Evolutionary conservation across 1,140 invertebrate genomes (phyloP), one percentile per base, ranked within the genome.

Genomic region (Atopsyche davidsoni): DNA sequence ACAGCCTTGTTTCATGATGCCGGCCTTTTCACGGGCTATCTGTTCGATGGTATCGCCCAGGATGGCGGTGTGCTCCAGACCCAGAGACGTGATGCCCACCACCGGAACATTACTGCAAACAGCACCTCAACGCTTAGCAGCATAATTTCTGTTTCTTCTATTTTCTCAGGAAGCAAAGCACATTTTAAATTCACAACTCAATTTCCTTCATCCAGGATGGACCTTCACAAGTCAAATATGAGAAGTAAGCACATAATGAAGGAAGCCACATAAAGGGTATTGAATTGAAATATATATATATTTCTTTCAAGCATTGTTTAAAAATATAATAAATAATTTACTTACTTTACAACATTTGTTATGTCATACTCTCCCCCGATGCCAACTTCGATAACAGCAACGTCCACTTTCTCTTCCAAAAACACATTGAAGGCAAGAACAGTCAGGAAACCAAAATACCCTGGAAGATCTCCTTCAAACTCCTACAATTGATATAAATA

Each of bases 21-120:
- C 96, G 1, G 89, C 86, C 74, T 99, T 99, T 46, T 98, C 90
- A 72, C 80, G 86, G 0, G 96, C 92, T 54, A 99, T 99, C 64
- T 89, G 73, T 51, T 85, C 76, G 4, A 99, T 62, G 0, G 89
- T 93, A 17, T 82, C 68, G 2, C 96, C 96, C 9, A 99, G 67
- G 4, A 98, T 67, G 1, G 72, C 69, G 0, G 80, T 86, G 65
- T 99, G 96, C 67, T 99, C 96, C n/a, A 94, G 60, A 0, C 89
- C 93, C 32, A 99, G 68, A 4, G 89, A 89, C 1, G 92, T 89
- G 21, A 99, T 87, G 45, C 92, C 96, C 59, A 89, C 87, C 4
- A 92, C 89, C 23, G 82, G 72, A 2, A 89, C 86, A 56, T 83
- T 81, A 55, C 79, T 58, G 32, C 36, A 18, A 39, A 28, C 24